Base-by-base conservation (phyloP, 1,140 invertebrate genomes). In the Drosophila funebris region DNA sequence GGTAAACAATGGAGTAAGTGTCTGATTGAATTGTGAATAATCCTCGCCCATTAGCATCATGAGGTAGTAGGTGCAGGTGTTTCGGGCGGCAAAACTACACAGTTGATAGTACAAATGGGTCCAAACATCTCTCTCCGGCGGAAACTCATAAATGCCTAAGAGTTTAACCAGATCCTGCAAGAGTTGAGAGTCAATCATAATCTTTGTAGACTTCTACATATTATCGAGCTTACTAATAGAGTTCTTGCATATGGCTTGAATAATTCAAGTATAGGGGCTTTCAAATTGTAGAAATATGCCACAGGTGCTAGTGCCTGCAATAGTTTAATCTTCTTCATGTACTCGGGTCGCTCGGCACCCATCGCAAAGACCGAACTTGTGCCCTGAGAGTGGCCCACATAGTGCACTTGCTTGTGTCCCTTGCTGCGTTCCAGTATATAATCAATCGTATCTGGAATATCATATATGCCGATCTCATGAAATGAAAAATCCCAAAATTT, bases 381-480 rank as follows among this genome's bases (percentile, higher is more conserved):
- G 16, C 94, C 93, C 90, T 95, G 94, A 0, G 93, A 93, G 64
- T 92, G 92, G 0, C 92, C 93, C 0, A 92, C 70, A 41, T 92
- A 96, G 62, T 91, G 18, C 71, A 75, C 43, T 92, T 88, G 20
- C 81, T 68, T 66, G 13, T 61, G 71, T 0, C 36, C 56, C 8
- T 44, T 84, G 1, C 95, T 96, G 9, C 56, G 75, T 0, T 91
- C 78, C 9, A 96, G 76, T 3, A 95, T 92, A 79, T 94, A 95
- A 69, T 95, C 93, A 13, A 97, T 93, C 74, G 93, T 93, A 0
- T 95, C 94, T 7, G 96, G 95, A 11, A 96, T 62, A 90, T 96
- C 96, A 70, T 94, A 94, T 1, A 92, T 56, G 0, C 94, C 95
- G 88, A 96, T 94, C 88, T 96, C 95, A 78, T 96, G 94, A 91